Base-by-base conservation (phyloP, 2,888 invertebrate genomes). In the Spilarctia lutea region DNA sequence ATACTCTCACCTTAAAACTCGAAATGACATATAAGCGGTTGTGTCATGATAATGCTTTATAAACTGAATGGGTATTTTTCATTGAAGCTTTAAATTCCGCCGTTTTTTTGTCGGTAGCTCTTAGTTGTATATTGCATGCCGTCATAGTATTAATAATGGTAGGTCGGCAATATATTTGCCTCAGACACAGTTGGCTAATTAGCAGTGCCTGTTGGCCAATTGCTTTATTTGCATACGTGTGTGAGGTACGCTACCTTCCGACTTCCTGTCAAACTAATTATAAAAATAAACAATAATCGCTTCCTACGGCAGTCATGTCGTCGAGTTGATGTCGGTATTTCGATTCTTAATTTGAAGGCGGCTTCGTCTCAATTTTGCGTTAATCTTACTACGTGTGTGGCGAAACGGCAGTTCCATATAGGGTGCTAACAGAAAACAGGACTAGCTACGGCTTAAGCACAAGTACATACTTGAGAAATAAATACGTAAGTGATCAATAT, bases 211-310 rank as follows among this genome's bases (percentile, higher is more conserved):
- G 78, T 86, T 87, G 86, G 83, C 87, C 86, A 88, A 93, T 94
- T 90, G 89, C 93, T 94, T 93, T 91, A 93, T 94, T 92, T 92
- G 86, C 88, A 85, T 88, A 87, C 85, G 85, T 88, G 87, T 87
- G 90, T 87, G 89, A 89, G 89, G 87, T 83, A 84, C 86, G 79
- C 82, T 85, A 83, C 81, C 83, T 83, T 82, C 87, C 87, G 85
- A 91, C 93, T 95, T 95, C 94, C 94, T 94, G 92, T 79, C 90
- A 86, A 84, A 89, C 89, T 91, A 93, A 94, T 95, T 95, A 94
- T 89, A 91, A 92, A 92, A 94, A 93, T 94, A 94, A 95, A 95
- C 93, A 95, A 92, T 94, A 94, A 93, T 94, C 92, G 93, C 95
- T 95, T 95, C 95, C 95, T 95, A 89, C 86, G 91, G 83, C 77